Conservation (phyloP, 2,888 invertebrate genomes). For the Plagodis pulveraria region DNA sequence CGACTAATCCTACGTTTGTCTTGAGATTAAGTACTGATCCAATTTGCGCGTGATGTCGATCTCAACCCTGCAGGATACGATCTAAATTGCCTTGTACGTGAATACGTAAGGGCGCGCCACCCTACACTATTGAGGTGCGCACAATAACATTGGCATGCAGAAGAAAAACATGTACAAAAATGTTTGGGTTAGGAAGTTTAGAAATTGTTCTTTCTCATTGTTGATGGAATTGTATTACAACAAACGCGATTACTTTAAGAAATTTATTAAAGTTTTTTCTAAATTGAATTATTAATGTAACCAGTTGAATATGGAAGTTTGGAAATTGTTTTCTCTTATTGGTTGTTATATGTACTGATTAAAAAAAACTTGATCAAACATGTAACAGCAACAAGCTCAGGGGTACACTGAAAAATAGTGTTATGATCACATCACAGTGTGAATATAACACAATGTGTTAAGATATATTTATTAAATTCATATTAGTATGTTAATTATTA, state of each 20-base stretch:
- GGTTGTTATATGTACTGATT: too few species aligned
- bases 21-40: constrained; percentile 2
- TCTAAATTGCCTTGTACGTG: constrained; percentile 47
- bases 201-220: constrained; percentile 31
- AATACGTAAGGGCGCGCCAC: constrained; percentile 38
- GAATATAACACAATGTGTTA: too few species aligned
- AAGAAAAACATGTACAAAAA: constrained; percentile 42
- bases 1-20: neutral
- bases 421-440: too few species aligned
- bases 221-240: constrained; percentile 26
- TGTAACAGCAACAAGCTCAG: too few species aligned
- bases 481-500: too few species aligned
- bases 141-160: constrained; percentile 36
- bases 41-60: constrained; percentile 36
- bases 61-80: constrained; percentile 42
- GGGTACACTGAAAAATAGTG: too few species aligned
- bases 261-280: neutral
- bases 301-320: too few species aligned
- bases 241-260: constrained; percentile 7
- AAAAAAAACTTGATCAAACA: too few species aligned
- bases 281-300: too few species aligned
- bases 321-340: too few species aligned
- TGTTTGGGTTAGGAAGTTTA: constrained; percentile 29
- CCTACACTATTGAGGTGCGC: constrained; percentile 37
- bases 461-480: too few species aligned